Evolutionary conservation across 2,797 vertebrate species (phyloP), one percentile per base, ranked within the genome.

Genomic region (Telmatherina bonti): DNA sequence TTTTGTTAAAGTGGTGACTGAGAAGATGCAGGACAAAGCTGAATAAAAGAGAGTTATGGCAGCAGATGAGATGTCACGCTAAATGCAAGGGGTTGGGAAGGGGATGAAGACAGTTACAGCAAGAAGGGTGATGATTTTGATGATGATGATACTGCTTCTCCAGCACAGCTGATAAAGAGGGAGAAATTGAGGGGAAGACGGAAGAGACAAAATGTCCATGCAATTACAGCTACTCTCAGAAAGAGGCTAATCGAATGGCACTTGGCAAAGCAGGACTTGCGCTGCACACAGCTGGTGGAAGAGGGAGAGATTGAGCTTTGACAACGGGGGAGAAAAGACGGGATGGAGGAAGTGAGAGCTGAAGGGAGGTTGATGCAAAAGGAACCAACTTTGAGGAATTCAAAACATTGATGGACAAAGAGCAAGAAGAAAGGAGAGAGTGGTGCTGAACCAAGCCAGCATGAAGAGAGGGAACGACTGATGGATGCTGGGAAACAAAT

Each of bases 201-300:
- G 71, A 57, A 70, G 70, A 41, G 71, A 81, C 67, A 67, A 83
- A 79, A 84, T 84, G 84, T 90, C 88, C 71, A 51, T 36, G 72
- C 85, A 91, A 90, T 92, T 88, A 90, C 79, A 52, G 81, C 31
- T 70, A 72, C 85, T 88, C 86, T 88, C 81, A 89, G 57, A 88
- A 84, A 89, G 75, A 77, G 70, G 78, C 89, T 90, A 88, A 91
- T 93, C 83, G 85, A 93, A 92, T 85, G 85, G 77, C 85, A 87
- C 86, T 92, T 91, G 88, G 91, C 88, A 85, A 88, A 91, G 87
- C 35, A 58, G 83, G 79, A 72, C 81, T 66, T 16, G 68, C 65
- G 78, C 83, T 81, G 51, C 78, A 81, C 62, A 49, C 91, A 91
- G 89, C 91, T 92, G 91, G 79, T 82, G 85, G 76, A 89, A 79